Base-by-base conservation (phyloP, 2,888 invertebrate genomes). In the Thecocarcelia acutangulata region DNA sequence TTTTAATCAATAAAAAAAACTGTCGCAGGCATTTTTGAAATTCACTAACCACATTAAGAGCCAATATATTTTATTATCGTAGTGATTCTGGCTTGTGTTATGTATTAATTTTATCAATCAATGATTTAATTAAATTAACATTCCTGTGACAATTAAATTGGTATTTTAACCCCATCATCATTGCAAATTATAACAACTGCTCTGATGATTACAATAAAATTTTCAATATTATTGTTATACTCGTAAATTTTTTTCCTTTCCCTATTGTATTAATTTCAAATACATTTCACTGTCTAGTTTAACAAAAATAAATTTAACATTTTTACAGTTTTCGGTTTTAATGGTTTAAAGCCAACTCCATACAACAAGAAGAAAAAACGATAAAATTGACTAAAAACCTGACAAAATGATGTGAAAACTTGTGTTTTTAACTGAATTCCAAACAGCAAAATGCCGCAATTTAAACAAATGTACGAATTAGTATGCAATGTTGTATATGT, bases 141-240 rank as follows among this genome's bases (percentile, higher is more conserved):
- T 21, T 42, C 40, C 54, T 40, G 12, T 69, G 66, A 59, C 58
- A 70, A 40, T 73, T 72, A 56, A 72, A 72, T 72, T 21, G 76
- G 46, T 61, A 76, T 80, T 61, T 80, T 76, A 66, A 75, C 70
- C 80, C 44, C 50, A 40, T 61, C 28, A 44, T 52, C 50, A 52
- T 50, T 61, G 3, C 12, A 42, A 59, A 28, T 59, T 40, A 28
- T 28, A 59, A 40, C 21, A 3, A 15, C 15, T 69, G 15, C 17
- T 13, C 40, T 54, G 17, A 44, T 28, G 17, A 44, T 70, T 15
- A 15, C 21, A 13, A 50, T 37, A 33, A 33, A 33, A 33, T 33
- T 33, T 42, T 13, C 42, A 37, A 15, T 48, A 56, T 37, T 12
- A 24, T 2, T 54, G 42, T 33, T n/a, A 19, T 21, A 56, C 44